These are phyloP conservation scores for Rhopalosiphum maidis DNA, from an alignment of 1,140 invertebrate species.

Conservation along the genomic window DNA sequence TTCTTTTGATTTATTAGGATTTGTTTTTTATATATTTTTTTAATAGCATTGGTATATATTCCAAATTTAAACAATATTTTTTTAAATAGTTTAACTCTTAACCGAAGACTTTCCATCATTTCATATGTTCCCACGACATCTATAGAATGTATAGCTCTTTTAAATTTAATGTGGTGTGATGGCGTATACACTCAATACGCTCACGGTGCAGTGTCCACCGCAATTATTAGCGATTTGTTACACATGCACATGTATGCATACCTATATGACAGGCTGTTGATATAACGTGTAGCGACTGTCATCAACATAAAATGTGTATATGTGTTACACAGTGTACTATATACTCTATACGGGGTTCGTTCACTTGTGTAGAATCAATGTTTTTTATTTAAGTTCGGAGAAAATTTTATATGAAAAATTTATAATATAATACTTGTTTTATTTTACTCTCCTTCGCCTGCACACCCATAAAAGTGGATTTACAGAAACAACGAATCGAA, in stretches of 20 bases:
- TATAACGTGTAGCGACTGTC: not conserved
- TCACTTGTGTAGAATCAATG: not conserved
- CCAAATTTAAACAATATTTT: not conserved
- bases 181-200: not conserved
- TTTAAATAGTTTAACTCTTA: not conserved
- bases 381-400: not conserved
- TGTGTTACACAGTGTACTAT: not conserved
- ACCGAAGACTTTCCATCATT: not conserved
- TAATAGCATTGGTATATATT: not conserved
- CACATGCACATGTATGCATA: conserved; percentile 14
- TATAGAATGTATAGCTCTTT: not conserved
- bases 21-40: no score
- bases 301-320: not conserved
- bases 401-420: not conserved
- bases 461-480: not conserved
- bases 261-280: not conserved
- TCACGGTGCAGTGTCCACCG: conserved; percentile 5
- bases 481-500: not conserved
- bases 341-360: not conserved
- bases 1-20: not conserved
- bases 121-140: not conserved
- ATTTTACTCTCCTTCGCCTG: not conserved
- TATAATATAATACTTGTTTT: not conserved
- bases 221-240: conserved; percentile 57
- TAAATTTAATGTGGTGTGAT: conserved; percentile 15